Percentiles rank a stretch among this genome's conserved stretches.
Evolutionary conservation across 2,797 vertebrate genomes (phyloP).

Genomic region (Neostethus bicornis): DNA sequence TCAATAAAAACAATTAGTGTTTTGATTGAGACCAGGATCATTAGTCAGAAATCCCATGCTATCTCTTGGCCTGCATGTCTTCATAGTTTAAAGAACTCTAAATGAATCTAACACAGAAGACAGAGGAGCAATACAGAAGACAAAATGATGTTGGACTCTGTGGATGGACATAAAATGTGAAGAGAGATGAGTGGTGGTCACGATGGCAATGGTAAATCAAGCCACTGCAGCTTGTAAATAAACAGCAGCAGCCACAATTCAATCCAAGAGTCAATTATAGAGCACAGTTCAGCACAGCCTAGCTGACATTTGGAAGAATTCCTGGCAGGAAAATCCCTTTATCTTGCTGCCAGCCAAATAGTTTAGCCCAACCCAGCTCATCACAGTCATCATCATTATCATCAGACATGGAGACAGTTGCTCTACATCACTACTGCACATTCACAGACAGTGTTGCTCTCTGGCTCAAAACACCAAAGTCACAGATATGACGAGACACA

Average conservation of each 20-base stretch:
- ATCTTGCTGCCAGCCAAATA: constrained; percentile 47
- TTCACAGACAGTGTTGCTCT: constrained; percentile 47
- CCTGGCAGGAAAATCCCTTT: constrained; percentile 69
- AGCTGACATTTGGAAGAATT: constrained; percentile 66
- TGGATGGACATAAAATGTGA: constrained; percentile 23
- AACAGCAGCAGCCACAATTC: constrained; percentile 40
- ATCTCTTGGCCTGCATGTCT: background rate
- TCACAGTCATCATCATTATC: constrained; percentile 64
- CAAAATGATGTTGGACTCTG: constrained; percentile 13
- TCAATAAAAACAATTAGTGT: background rate
- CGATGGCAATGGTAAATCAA: constrained; percentile 24
- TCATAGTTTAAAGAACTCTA: constrained; percentile 9
- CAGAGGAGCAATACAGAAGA: constrained; percentile 7
- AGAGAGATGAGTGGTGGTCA: constrained; percentile 20
- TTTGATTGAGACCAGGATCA: background rate
- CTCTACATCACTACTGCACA: constrained; percentile 35
- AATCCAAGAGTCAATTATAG: constrained; percentile 48
- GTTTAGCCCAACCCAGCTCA: constrained; percentile 50
- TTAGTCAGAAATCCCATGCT: background rate
- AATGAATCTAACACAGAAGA: constrained; percentile 1
- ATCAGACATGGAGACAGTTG: constrained; percentile 58
- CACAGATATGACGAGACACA: constrained; percentile 49
- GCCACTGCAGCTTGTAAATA: constrained; percentile 40
- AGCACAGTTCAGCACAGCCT: constrained; percentile 44
- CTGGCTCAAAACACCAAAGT: constrained; percentile 47